Base-by-base conservation (phyloP, 2,797 vertebrate genomes). In the Anguilla anguilla region DNA sequence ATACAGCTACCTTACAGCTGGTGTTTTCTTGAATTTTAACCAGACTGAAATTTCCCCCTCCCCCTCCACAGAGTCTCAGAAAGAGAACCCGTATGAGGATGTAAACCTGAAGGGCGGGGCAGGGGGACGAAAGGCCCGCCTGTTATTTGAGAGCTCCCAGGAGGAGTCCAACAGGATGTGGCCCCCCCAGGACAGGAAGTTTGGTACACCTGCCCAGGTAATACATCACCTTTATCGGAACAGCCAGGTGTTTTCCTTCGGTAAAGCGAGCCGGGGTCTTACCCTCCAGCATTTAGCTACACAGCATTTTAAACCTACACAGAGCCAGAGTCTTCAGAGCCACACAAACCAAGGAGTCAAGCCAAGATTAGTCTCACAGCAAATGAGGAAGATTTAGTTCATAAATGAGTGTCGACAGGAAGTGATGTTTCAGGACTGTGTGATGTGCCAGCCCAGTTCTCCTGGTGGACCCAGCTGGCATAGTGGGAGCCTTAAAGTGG, bases 61-160 rank as follows among this genome's bases (percentile, higher is more conserved):
- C 88, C 88, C 79, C 87, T 88, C 43, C 90, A 91, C 97, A 97
- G 98, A 99, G 92, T 94, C 96, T 88, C 95, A 95, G 93, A 99
- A 98, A 95, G 99, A 99, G 96, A 99, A 99, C 94, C 99, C 98
- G 0, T 99, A 99, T 15, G 99, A 99, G 95, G 98, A 99, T 94
- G 98, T 99, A 92, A 98, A 99, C 94, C 97, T 98, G 93, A 98
- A 98, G 94, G 96, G 96, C 88, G 97, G 96, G 92, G 96, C 95
- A 90, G 92, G 96, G 81, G 96, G 94, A 88, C 96, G 97, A 91
- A 99, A 98, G 95, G 93, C 96, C 89, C 97, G 97, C 72, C 95
- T 97, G 90, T 94, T 96, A 88, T 96, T 96, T 0, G 97, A 99
- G 91, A 97, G 95, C 87, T 96, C 96, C 90, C 90, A 95, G 5